Base-by-base conservation (phyloP, 2,797 vertebrate genomes). In the Clarias fuscus region DNA sequence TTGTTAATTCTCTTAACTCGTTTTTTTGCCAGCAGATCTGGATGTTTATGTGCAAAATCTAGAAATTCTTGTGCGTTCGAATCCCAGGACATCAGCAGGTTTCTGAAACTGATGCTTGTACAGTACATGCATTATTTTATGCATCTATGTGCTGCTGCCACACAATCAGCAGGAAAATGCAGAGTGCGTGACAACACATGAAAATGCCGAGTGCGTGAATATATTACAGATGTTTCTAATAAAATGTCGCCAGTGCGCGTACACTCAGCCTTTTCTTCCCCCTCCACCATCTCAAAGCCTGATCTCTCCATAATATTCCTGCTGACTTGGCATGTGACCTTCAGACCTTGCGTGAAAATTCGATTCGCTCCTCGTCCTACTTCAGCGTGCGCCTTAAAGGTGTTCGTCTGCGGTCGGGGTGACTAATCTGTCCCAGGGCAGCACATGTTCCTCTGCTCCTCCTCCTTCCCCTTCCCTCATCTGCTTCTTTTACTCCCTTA, bases 361-460 rank as follows among this genome's bases (percentile, higher is more conserved):
- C 68, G 20, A 22, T 7, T 82, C 5, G 53, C 10, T 7, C 43
- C 27, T 14, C n/a, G 77, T 18, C 61, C 79, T 82, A 67, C 43
- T 76, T 82, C 18, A 37, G 58, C 22, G 11, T 20, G 11, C 37
- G 64, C 83, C 48, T 53, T 59, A 75, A 67, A 64, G 40, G 59
- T 20, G 43, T n/a, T 18, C 10, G 56, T 48, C 81, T 78, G 56
- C 72, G n/a, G 37, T 75, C 81, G 53, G 64, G 48, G 27, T 83
- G 86, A 83, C 64, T 86, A 86, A 86, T 78, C 62, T 53, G 37
- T 71, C 56, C 70, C 73, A 75, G 79, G 27, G 79, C 61, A 67
- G n/a, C 30, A 73, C 76, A 22, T 18, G 24, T 18, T 78, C 75
- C 53, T 58, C 27, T 27, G 4, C 53, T 30, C 14, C 43, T 27